These are phyloP conservation scores for Epizoanthus fatuus DNA, from an alignment of 92 coral and sea anemone genomes.

Conservation along the genomic window DNA sequence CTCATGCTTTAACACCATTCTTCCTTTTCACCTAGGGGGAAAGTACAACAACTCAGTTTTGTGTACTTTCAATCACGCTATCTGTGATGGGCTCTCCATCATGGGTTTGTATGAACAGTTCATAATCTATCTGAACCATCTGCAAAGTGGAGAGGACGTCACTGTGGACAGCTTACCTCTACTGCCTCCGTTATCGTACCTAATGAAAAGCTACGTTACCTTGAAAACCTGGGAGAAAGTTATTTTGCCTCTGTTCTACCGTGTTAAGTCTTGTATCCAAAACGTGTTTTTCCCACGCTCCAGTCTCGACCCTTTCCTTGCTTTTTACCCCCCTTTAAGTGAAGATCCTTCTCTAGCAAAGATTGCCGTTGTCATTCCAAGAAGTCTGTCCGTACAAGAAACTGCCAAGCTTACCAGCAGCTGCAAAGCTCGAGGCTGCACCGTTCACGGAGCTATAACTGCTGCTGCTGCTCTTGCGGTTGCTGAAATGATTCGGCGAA, in stretches of 20 bases:
- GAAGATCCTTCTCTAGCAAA: conserved; percentile 4
- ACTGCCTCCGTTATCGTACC: conserved; percentile 43
- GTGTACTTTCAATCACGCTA: conserved; percentile 58
- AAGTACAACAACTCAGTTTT: conserved; percentile 39
- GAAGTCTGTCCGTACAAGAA: conserved; percentile 33
- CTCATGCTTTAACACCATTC: too few relatives aligned
- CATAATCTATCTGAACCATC: conserved; percentile 25
- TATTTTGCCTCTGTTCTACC: not conserved
- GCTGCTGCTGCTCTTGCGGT: conserved; percentile 36
- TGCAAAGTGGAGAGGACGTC: conserved; percentile 18
- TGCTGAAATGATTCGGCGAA: not conserved
- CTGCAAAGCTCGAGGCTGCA: conserved; percentile 50
- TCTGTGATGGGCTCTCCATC: conserved; percentile 55
- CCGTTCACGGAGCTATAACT: conserved; percentile 48
- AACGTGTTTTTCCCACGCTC: not conserved
- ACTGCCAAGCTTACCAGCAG: conserved; percentile 32
- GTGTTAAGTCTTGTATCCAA: not conserved
- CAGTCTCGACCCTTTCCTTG: not conserved
- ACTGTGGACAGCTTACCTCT: conserved; percentile 40
- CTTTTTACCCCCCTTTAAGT: conserved; percentile 41
- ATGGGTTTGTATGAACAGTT: conserved; percentile 32
- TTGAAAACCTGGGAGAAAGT: conserved; percentile 38
- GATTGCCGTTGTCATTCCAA: conserved; percentile 45
- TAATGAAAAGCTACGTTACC: conserved; percentile 21
- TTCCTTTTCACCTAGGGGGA: not conserved